Percentiles rank a stretch among this genome's conserved stretches.
phyloP scores from a whole-genome alignment of 53 echinoderm and acorn worm species.

The Crossaster papposus region DNA sequence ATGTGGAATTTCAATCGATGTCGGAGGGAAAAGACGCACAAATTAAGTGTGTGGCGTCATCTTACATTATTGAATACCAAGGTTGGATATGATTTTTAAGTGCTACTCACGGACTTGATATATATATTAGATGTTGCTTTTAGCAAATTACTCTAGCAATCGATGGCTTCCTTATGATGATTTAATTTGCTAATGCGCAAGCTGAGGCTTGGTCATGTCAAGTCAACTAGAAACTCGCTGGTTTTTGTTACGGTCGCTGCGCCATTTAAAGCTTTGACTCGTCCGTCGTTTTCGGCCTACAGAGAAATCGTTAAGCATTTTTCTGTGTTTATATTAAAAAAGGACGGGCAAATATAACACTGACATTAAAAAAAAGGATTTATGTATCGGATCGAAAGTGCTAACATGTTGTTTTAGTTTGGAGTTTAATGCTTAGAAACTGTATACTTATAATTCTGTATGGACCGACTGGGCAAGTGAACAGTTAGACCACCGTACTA shows the following conservation, averaged over 20 bases:
- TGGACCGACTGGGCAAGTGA: too few relatives aligned
- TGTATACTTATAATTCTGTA: too few relatives aligned
- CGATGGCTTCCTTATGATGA: constrained; percentile 2
- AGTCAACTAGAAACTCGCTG: background rate
- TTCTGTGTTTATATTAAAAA: background rate
- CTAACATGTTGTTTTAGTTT: too few relatives aligned
- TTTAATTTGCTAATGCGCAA: constrained; percentile 22
- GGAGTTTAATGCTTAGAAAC: too few relatives aligned
- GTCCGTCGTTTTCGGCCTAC: background rate
- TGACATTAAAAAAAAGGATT: too few relatives aligned
- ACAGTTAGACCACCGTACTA: too few relatives aligned
- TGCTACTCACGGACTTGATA: constrained; percentile 2
- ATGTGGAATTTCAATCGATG: background rate
- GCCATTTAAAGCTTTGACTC: background rate
- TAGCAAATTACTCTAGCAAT: constrained; percentile 38
- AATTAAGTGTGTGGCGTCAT: background rate
- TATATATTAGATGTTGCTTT: constrained; percentile 22
- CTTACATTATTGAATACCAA: background rate
- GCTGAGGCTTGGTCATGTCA: background rate
- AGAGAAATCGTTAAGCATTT: background rate
- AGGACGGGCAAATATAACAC: too few relatives aligned
- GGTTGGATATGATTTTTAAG: constrained; percentile 29
- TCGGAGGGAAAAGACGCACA: background rate
- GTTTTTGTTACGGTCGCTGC: background rate
- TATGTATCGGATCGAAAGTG: too few relatives aligned